Percentiles rank a stretch among this genome's conserved stretches.
Conservation (phyloP, 2,888 invertebrate species). For the Chrysina gloriosa region DNA sequence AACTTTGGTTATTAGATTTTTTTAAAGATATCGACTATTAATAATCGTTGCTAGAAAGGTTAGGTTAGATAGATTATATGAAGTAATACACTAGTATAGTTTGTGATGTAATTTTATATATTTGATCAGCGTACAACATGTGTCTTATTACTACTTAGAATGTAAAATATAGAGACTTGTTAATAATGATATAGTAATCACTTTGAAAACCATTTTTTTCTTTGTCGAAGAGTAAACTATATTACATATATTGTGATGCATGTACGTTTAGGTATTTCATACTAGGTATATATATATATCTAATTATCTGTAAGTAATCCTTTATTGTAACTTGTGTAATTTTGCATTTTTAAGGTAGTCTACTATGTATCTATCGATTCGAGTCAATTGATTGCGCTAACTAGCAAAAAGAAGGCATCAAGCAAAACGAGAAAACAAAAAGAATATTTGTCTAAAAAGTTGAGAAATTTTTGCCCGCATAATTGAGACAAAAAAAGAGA, state of each 20-base stretch:
- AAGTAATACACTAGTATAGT: conserved; percentile 44
- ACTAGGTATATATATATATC: too few relatives aligned
- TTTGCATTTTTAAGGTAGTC: conserved; percentile 50
- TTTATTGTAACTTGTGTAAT: conserved; percentile 49
- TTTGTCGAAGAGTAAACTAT: conserved; percentile 42
- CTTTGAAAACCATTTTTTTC: conserved; percentile 17
- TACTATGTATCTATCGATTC: conserved; percentile 44
- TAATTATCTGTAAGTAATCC: conserved; percentile 47
- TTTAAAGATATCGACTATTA: conserved; percentile 26
- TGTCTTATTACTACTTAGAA: conserved; percentile 63
- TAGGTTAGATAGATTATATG: conserved; percentile 30
- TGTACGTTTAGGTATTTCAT: conserved; percentile 51
- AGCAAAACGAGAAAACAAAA: conserved; percentile 22
- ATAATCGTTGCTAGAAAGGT: conserved; percentile 30
- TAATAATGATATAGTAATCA: conserved; percentile 35
- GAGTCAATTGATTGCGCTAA: conserved; percentile 37
- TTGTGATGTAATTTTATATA: conserved; percentile 49
- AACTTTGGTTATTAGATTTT: conserved; percentile 38
- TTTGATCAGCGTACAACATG: conserved; percentile 58
- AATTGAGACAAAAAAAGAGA: not conserved
- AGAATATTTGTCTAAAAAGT: conserved; percentile 34
- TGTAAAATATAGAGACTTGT: conserved; percentile 51
- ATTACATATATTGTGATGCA: conserved; percentile 50
- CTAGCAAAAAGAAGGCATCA: conserved; percentile 16
- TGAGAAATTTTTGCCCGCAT: conserved; percentile 11